These are phyloP conservation scores for Lasioglossum leucozonium DNA, from an alignment of 2,888 invertebrate genomes.

Conservation along the genomic window DNA sequence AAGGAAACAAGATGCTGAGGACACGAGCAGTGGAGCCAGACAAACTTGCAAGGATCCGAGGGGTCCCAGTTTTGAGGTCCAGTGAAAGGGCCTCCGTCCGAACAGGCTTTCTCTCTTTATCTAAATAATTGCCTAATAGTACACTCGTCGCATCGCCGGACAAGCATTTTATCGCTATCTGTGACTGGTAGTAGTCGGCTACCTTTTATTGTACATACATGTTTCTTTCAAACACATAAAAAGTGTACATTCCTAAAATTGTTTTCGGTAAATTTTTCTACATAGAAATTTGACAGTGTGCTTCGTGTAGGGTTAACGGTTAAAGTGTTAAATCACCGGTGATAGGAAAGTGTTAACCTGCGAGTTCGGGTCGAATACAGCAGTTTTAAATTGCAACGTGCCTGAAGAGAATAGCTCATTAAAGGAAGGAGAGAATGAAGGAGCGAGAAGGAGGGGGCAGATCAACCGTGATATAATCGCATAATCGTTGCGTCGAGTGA, in stretches of 20 bases:
- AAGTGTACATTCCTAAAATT: background rate
- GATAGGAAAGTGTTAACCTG: background rate
- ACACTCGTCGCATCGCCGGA: background rate
- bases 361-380: background rate
- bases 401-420: conserved; percentile 8
- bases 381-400: background rate
- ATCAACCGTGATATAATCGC: conserved; percentile 55
- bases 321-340: no score
- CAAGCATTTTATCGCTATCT: background rate
- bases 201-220: background rate
- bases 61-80: background rate
- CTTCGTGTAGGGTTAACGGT: no score
- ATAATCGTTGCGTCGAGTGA: conserved; percentile 61
- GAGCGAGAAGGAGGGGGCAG: background rate
- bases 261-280: no score
- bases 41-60: background rate
- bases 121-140: background rate
- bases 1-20: conserved; percentile 10
- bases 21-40: no score
- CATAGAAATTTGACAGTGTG: no score
- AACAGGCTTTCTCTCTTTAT: background rate
- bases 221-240: background rate
- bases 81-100: background rate
- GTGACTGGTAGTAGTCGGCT: background rate
- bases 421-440: conserved; percentile 28